These are phyloP conservation scores for Poecile montanus DNA, from an alignment of 2,797 vertebrate species.

Conservation along the genomic window DNA sequence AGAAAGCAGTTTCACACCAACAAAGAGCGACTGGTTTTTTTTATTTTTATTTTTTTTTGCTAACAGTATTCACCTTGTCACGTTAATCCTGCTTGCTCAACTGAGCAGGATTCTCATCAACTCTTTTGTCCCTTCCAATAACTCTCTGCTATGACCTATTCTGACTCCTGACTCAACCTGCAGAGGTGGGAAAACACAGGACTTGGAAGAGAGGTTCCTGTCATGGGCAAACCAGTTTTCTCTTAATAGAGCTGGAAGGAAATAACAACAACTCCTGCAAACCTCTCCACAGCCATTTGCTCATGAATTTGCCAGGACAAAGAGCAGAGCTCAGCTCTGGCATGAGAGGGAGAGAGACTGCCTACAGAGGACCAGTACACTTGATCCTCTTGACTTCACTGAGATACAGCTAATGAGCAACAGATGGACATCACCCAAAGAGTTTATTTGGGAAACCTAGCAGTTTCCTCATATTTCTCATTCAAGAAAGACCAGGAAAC, in stretches of 20 bases:
- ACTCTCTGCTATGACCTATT: neutral
- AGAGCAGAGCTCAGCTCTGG: neutral
- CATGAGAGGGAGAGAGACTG: neutral
- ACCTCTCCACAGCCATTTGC: neutral
- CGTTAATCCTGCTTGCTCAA: neutral
- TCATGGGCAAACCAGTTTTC: constrained; percentile 7
- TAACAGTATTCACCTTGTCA: neutral
- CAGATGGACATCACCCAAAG: constrained; percentile 40
- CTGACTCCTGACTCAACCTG: constrained; percentile 26
- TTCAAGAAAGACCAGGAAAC: constrained; percentile 59
- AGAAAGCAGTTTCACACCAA: neutral
- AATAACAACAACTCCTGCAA: constrained; percentile 13
- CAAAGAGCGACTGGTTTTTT: fast-evolving
- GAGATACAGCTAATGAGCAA: neutral
- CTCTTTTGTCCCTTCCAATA: neutral
- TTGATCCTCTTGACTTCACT: constrained; percentile 15
- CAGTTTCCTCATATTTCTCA: constrained; percentile 63
- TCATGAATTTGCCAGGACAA: constrained; percentile 7
- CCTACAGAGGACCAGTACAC: neutral
- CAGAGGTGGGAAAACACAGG: constrained; percentile 5
- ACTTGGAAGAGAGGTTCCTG: neutral
- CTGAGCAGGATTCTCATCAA: neutral
- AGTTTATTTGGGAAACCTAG: constrained; percentile 9
- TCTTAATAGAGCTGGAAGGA: constrained; percentile 15
- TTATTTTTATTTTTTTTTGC: neutral